Evolutionary conservation across 2,113 vertebrate genomes (phyloP).

Genomic region (Salvelinus fontinalis): DNA sequence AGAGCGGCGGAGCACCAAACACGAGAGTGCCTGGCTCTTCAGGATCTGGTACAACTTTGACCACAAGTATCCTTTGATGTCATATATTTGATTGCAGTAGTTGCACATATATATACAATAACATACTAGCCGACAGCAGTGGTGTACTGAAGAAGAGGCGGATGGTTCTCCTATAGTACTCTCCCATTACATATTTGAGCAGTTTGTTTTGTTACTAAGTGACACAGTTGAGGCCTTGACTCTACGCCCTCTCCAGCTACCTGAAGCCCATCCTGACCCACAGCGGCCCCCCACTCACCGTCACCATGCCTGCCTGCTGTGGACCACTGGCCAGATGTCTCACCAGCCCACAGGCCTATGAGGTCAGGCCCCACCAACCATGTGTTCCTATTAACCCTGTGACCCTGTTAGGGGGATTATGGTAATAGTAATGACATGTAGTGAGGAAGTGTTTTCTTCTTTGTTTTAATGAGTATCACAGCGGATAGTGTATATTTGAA

Average conservation of each 20-base stretch:
- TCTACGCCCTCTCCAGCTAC: constrained; percentile 76
- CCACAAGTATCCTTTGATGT: constrained; percentile 95
- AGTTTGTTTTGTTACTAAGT: background rate
- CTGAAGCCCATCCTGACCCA: constrained; percentile 97
- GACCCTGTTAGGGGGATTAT: background rate
- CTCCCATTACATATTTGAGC: too few relatives aligned
- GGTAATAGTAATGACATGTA: too few relatives aligned
- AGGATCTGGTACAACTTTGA: constrained; percentile 99
- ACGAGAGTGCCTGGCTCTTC: constrained; percentile 97
- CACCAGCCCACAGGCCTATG: constrained; percentile 91
- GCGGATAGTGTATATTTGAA: too few relatives aligned
- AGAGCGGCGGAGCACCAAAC: constrained; percentile 90
- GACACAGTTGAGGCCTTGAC: constrained; percentile 56
- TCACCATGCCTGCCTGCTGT: constrained; percentile 90
- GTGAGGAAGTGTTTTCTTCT: too few relatives aligned
- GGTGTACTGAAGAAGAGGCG: too few relatives aligned
- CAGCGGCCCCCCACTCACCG: constrained; percentile 91
- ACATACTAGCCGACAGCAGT: too few relatives aligned
- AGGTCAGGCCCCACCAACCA: constrained; percentile 77
- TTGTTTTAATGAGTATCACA: too few relatives aligned
- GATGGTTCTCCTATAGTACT: too few relatives aligned
- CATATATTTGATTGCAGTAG: too few relatives aligned
- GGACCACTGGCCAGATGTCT: constrained; percentile 89
- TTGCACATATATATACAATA: too few relatives aligned
- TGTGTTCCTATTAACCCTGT: background rate